Evolutionary conservation across 2,113 vertebrate genomes (phyloP), one percentile per base, ranked within the genome.

Genomic region (Prionailurus viverrinus): DNA sequence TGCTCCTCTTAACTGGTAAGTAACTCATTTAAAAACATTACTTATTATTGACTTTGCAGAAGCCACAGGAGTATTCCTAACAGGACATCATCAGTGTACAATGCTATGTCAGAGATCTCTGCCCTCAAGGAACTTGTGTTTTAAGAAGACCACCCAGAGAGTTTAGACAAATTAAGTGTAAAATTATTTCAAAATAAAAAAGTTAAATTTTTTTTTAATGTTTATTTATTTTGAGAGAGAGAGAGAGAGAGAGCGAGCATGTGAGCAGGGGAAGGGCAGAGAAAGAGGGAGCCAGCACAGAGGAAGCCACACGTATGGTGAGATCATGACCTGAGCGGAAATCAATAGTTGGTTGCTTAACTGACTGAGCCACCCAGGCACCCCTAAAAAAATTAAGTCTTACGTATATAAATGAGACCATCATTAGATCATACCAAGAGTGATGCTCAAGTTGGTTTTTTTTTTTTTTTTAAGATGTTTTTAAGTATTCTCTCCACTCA

Each of bases 121-220:
- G 51, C 27, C 51, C 25, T 84, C 39, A 78, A 81, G 21, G 39
- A 84, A 74, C 71, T 91, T 87, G 25, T 4, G 39, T 39, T 95
- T 96, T 71, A 78, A 89, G 68, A 76, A 84, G 73, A 84, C 10
- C 33, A 90, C 21, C 31, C 29, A 80, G 8, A 94, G 29, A 87
- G 15, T 87, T 85, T 33, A 82, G 48, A 81, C 36, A 94, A 66
- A 94, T 91, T n/a, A 82, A 73, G 25, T 80, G 14, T 94, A 51
- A 81, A 79, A 53, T 91, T 91, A 51, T 95, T 95, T 93, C 9
- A 68, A 48, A 90, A 83, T 76, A 90, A 94, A 92, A 65, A 68
- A 41, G 71, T 41, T 73, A 25, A 61, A 61, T 9, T 61, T 25
- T 8, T 61, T 23, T 61, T 61, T 61, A 61, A 61, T 61, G 58